Evolutionary conservation across 2,888 invertebrate genomes (phyloP), one percentile per base, ranked within the genome.

Genomic region (Drosophila sordidapex): DNA sequence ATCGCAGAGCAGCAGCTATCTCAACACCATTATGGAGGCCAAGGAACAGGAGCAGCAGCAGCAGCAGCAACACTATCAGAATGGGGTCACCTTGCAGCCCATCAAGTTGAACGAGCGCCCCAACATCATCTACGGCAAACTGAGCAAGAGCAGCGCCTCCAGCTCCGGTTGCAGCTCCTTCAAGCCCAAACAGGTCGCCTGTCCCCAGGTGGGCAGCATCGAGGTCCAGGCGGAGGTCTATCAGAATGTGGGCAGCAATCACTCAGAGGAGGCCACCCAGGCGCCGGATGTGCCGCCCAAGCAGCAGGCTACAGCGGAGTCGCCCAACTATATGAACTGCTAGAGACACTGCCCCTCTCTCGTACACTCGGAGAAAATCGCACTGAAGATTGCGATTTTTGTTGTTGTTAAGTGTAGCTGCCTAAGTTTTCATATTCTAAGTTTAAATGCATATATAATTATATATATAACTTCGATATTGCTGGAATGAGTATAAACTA

Each of bases 1-100:
- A 18, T 87, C 92, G 15, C 89, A 90, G 68, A 90, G 92, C 84
- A 92, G 89, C 75, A 90, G 91, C 77, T 91, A 90, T 57, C 79
- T 93, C 51, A 93, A 93, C 76, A 93, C 93, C 58, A 93, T 93
- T 35, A 88, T 91, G 81, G 93, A 93, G 81, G 89, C 93, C 73
- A 93, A 93, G 85, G 93, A 93, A 63, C 91, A 92, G 64, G 89
- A 91, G 15, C 80, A 87, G 1, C 77, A 76, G 31, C 66, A 87
- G 29, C 81, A 84, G 35, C 89, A 83, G 52, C 86, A 90, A 21
- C 82, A 87, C 63, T 83, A 87, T 46, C 90, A 91, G 18, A 88
- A 87, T 35, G 87, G 90, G 25, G 92, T 92, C 57, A 92, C 92
- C 2, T 75, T 93, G 57, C 92, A 92, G 76, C 92, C 93, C 56